Conservation (phyloP, 2,113 vertebrate species). For the Ammodytes marinus region DNA sequence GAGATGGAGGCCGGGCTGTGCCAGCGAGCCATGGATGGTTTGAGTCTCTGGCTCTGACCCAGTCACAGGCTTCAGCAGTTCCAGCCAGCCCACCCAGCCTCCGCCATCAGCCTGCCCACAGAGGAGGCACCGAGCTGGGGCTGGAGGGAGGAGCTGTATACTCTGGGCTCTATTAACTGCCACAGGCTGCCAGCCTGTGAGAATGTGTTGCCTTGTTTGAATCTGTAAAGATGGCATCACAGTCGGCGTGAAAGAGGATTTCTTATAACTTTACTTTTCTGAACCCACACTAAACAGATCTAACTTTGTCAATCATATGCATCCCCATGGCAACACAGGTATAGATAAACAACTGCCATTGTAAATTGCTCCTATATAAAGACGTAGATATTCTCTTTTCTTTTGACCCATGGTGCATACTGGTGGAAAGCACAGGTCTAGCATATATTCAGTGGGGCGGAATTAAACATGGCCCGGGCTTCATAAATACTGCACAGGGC, state of each 20-base stretch:
- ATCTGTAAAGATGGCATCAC: conserved; percentile 37
- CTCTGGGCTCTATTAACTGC: conserved; percentile 55
- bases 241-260: conserved; percentile 22
- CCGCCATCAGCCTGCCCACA: conserved; percentile 41
- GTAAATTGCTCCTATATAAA: conserved; percentile 56
- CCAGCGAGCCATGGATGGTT: conserved; percentile 52
- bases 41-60: conserved; percentile 67
- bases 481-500: conserved; percentile 83
- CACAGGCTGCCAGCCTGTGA: conserved; percentile 63
- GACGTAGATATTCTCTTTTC: conserved; percentile 46
- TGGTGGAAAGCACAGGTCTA: conserved; percentile 58
- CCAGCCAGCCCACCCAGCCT: conserved; percentile 66
- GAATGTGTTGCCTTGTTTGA: conserved; percentile 29
- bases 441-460: conserved; percentile 76
- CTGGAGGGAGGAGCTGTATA: conserved; percentile 65
- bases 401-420: conserved; percentile 59
- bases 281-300: conserved; percentile 1
- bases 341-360: conserved; percentile 41
- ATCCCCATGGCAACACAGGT: conserved; percentile 47
- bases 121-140: conserved; percentile 60
- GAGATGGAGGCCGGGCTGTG: conserved; percentile 60
- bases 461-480: conserved; percentile 84
- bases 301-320: neutral
- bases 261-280: conserved; percentile 18
- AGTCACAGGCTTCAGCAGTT: conserved; percentile 69